phyloP scores from a whole-genome alignment of 2,113 vertebrate species.

The Otocyon megalotis region DNA sequence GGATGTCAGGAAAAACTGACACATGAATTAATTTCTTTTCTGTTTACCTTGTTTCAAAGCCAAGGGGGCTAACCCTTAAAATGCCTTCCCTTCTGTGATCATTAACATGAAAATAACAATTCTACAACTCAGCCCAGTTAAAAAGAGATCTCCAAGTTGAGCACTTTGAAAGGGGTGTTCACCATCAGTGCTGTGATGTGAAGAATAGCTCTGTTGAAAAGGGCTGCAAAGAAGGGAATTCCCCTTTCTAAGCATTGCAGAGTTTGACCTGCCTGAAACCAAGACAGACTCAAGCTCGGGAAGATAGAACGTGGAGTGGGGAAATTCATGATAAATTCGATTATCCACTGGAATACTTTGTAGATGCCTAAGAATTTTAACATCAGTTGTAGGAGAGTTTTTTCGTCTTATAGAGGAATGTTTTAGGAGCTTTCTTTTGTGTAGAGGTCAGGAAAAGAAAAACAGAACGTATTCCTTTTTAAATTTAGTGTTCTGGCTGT shows the following conservation, averaged over 20 bases:
- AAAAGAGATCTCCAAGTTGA: conserved; percentile 57
- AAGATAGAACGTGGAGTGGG: not conserved
- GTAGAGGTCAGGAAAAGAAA: not conserved
- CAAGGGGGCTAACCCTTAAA: conserved; percentile 53
- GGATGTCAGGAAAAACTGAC: conserved; percentile 37
- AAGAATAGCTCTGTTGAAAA: not conserved
- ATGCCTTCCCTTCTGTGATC: conserved; percentile 59
- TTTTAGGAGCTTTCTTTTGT: conserved; percentile 29
- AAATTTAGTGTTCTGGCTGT: not conserved
- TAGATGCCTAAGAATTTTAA: conserved; percentile 13
- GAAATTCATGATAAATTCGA: not conserved
- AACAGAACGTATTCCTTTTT: conserved; percentile 28
- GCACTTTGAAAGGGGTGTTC: conserved; percentile 53
- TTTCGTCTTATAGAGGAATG: not conserved
- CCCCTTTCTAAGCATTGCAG: not conserved
- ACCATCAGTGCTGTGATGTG: conserved; percentile 52
- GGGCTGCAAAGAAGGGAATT: not conserved
- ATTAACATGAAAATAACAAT: conserved; percentile 71
- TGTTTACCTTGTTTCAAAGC: conserved; percentile 55
- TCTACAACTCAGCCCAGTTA: conserved; percentile 49
- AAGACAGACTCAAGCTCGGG: not conserved
- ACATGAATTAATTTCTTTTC: conserved; percentile 58
- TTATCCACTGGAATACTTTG: not conserved
- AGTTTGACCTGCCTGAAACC: conserved; percentile 10
- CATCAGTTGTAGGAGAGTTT: not conserved